These are phyloP conservation scores for Eurois occulta DNA, from an alignment of 2,888 invertebrate species.

Conservation along the genomic window DNA sequence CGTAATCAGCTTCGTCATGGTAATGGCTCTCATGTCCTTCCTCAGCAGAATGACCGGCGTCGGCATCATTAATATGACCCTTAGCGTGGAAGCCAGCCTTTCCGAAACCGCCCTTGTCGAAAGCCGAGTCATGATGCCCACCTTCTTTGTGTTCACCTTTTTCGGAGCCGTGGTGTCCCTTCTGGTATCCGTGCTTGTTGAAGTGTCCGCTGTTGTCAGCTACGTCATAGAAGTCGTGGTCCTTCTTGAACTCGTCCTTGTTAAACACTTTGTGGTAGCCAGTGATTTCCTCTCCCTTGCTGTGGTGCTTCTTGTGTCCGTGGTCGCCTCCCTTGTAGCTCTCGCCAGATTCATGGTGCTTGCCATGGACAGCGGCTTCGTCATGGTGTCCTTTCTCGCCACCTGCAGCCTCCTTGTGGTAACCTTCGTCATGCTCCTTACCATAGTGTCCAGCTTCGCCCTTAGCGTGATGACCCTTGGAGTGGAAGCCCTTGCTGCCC, in stretches of 20 bases:
- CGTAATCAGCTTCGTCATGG: slow-evolving; percentile 89
- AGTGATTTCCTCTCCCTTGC: slow-evolving; percentile 93
- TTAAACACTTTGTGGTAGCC: slow-evolving; percentile 94
- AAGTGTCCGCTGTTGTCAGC: slow-evolving; percentile 92
- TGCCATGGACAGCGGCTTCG: slow-evolving; percentile 89
- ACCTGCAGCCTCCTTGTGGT: slow-evolving; percentile 88
- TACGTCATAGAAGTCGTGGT: slow-evolving; percentile 94
- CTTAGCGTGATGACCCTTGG: slow-evolving; percentile 89
- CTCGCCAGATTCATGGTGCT: slow-evolving; percentile 88
- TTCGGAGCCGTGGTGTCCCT: slow-evolving; percentile 89
- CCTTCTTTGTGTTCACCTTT: slow-evolving; percentile 91
- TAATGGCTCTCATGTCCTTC: slow-evolving; percentile 90
- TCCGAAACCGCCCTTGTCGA: slow-evolving; percentile 88
- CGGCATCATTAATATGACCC: slow-evolving; percentile 88
- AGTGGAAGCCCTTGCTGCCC: slow-evolving; percentile 90
- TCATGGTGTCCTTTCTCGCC: slow-evolving; percentile 90
- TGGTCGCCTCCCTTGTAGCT: slow-evolving; percentile 90
- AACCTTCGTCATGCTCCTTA: slow-evolving; percentile 88
- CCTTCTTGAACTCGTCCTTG: slow-evolving; percentile 95
- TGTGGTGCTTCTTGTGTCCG: slow-evolving; percentile 91
- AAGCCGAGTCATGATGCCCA: slow-evolving; percentile 88
- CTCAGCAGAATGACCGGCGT: slow-evolving; percentile 90
- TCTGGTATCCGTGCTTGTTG: slow-evolving; percentile 91
- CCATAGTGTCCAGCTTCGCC: slow-evolving; percentile 90
- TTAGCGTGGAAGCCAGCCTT: slow-evolving; percentile 91